Evolutionary conservation across 2,888 invertebrate species (phyloP).

Genomic region (Tachina fera): DNA sequence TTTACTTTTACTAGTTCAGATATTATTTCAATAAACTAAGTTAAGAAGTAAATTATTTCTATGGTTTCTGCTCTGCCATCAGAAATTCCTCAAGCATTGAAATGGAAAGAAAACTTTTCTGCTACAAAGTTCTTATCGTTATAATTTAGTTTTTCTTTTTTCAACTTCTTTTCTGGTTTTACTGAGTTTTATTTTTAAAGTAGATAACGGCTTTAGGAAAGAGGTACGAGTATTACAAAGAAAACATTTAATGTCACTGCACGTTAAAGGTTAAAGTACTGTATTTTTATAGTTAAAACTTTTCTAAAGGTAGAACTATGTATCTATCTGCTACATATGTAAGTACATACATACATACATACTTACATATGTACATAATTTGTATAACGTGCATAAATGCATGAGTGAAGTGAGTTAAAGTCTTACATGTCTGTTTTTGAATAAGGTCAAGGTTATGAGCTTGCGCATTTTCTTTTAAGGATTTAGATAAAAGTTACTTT

Average conservation of each 20-base stretch:
- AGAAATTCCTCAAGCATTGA: conserved; percentile 1
- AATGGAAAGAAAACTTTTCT: conserved; percentile 21
- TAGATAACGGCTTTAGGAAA: conserved; percentile 4
- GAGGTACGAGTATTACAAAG: background rate
- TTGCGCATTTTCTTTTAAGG: conserved; percentile 25
- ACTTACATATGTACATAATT: too few relatives aligned
- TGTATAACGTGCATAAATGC: background rate
- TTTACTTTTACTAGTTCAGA: too few relatives aligned
- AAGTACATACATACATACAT: too few relatives aligned
- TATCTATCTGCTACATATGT: background rate
- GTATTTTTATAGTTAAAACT: conserved; percentile 38
- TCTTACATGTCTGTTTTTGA: conserved; percentile 42
- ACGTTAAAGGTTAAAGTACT: conserved; percentile 39
- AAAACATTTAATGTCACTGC: conserved; percentile 2
- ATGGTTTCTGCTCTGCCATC: background rate
- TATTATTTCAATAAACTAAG: too few relatives aligned
- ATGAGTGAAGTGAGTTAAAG: conserved; percentile 10
- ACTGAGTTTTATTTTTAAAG: background rate
- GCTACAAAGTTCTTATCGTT: conserved; percentile 45
- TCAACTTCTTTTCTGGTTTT: conserved; percentile 5
- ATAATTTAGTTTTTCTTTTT: conserved; percentile 26
- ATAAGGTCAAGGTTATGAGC: conserved; percentile 64
- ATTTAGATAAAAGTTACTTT: conserved; percentile 40
- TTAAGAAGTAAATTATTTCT: conserved; percentile 1
- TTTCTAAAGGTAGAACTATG: background rate